Conservation (phyloP, 2,113 vertebrate species). For the Scalopus aquaticus region DNA sequence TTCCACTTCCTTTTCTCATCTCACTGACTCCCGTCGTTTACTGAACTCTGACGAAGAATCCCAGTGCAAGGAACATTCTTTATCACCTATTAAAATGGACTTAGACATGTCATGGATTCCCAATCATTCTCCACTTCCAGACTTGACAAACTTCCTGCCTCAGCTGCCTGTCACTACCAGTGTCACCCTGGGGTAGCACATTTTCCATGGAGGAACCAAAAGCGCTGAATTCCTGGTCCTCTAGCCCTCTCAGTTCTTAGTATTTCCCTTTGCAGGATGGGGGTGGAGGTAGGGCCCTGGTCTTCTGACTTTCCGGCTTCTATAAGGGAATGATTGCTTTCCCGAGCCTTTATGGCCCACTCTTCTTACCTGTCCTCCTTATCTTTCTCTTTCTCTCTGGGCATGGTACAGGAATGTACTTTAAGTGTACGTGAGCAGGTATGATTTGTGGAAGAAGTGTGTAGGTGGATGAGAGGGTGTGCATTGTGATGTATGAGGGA, state of each 20-base stretch:
- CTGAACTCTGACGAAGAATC: background rate
- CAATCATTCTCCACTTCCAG: background rate
- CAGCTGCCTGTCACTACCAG: background rate
- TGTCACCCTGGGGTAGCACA: background rate
- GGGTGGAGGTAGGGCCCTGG: background rate
- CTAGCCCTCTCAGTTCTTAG: background rate
- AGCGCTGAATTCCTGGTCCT: background rate
- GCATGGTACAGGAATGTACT: slow-evolving; percentile 39
- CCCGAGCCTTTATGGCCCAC: slow-evolving; percentile 7
- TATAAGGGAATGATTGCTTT: background rate
- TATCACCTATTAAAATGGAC: background rate
- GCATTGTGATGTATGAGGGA: slow-evolving; percentile 73
- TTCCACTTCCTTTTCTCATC: background rate
- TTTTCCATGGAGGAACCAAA: background rate
- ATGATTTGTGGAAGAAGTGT: slow-evolving; percentile 69
- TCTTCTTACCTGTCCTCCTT: background rate
- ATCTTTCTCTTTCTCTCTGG: background rate
- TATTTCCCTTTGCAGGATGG: background rate
- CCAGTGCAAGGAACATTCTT: background rate
- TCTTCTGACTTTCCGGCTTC: slow-evolving; percentile 8
- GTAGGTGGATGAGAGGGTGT: slow-evolving; percentile 76
- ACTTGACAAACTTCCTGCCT: background rate
- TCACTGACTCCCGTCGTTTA: background rate
- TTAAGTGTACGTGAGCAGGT: slow-evolving; percentile 66
- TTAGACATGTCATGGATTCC: background rate